A percentile compares a stretch with the other conserved stretches of the same genome.
Evolutionary conservation across 2,113 vertebrate genomes (phyloP).

Genomic region (Porphyrio hochstetteri): DNA sequence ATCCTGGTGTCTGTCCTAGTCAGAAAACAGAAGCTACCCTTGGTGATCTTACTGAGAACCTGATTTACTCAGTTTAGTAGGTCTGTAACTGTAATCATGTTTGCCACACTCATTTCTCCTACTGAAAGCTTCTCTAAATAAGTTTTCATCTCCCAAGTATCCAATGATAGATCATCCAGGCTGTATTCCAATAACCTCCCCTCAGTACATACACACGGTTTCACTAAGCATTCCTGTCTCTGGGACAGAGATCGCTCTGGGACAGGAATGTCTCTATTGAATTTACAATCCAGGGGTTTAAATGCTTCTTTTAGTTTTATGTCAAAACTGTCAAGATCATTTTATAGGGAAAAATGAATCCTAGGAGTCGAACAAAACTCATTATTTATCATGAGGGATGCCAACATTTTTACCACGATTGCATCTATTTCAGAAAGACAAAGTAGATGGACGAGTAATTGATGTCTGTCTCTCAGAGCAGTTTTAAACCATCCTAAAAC

Average conservation of each 20-base stretch:
- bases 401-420: constrained; percentile 45
- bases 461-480: constrained; percentile 13
- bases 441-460: constrained; percentile 21
- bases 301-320: constrained; percentile 9
- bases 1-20: not conserved
- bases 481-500: constrained; percentile 13
- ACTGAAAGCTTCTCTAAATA: not conserved
- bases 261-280: not conserved
- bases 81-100: not conserved
- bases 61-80: not conserved
- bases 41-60: not conserved
- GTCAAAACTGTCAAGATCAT: constrained; percentile 37
- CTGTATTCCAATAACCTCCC: not conserved
- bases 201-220: not conserved
- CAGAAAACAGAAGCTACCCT: not conserved
- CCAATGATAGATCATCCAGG: not conserved
- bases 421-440: constrained; percentile 16
- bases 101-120: not conserved
- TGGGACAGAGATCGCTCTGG: not conserved
- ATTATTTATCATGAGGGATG: constrained; percentile 33
- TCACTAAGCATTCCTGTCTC: not conserved
- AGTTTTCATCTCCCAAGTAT: not conserved
- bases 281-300: not conserved
- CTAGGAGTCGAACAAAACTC: constrained; percentile 29
- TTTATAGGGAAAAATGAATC: constrained; percentile 9